Evolutionary conservation across 2,113 vertebrate genomes (phyloP), one percentile per base, ranked within the genome.

Genomic region (Lophotis ruficrista): DNA sequence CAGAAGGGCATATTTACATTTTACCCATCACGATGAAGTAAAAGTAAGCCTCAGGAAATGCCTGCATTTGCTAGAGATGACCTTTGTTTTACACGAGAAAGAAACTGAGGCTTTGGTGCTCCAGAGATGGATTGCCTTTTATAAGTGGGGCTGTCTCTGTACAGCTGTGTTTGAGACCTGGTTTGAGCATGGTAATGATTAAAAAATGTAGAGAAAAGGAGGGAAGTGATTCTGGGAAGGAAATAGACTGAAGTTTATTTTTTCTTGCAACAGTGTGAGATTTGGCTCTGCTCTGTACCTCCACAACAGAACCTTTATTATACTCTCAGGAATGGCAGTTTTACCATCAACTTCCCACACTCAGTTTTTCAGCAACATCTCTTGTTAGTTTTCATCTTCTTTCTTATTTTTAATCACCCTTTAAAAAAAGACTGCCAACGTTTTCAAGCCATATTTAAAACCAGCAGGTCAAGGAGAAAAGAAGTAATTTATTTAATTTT

Each of bases 1-100:
- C n/a, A 66, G 86, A 83, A 97, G 20, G 31, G 60, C 58, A 69
- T 94, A 94, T 95, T 94, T 96, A 92, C 81, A 82, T 79, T 94
- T 96, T 88, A 47, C 64, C 43, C 75, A 50, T 79, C 38, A 27
- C 35, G 43, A 76, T 81, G 90, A 94, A 77, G 54, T 58, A 43
- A 81, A 94, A 69, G 18, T 33, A 75, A 89, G 30, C 25, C 66
- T 87, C 30, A 25, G 50, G 35, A 96, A 89, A 71, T 18, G 9
- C 30, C 72, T 51, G 10, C 45, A 22, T 83, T 94, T 94, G 54
- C 65, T 90, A 51, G 61, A 93, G 43, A 47, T 94, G 37, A 89
- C 92, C 87, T 94, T 90, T 90, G 47, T 23, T 94, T 94, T 96
- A 78, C 30, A 61, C 35, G 35, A 33, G n/a, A 75, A 89, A 87